These are phyloP conservation scores for Rutpela maculata DNA, from an alignment of 2,888 invertebrate genomes.

Conservation along the genomic window DNA sequence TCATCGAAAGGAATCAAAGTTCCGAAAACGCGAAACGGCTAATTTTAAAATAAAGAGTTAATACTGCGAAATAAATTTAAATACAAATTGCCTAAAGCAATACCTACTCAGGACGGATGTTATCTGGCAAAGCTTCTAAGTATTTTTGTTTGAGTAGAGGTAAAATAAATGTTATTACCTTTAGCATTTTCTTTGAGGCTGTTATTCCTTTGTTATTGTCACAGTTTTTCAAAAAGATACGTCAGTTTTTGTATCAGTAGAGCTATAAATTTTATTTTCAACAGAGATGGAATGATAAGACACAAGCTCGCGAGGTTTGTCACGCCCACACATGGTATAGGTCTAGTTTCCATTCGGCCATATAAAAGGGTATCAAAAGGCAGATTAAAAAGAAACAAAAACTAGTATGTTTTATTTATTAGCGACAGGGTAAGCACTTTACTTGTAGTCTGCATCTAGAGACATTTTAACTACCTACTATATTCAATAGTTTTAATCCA, in stretches of 20 bases:
- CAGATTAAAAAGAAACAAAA: background rate
- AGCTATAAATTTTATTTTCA: constrained; percentile 22
- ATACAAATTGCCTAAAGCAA: background rate
- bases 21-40: no score
- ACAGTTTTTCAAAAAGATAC: constrained; percentile 23
- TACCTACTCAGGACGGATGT: background rate
- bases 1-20: no score
- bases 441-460: background rate
- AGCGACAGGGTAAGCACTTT: background rate
- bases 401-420: background rate
- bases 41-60: background rate
- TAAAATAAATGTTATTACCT: constrained; percentile 14
- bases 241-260: constrained; percentile 14
- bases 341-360: background rate
- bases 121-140: background rate
- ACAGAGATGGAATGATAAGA: constrained; percentile 20
- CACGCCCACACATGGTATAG: background rate
- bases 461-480: no score
- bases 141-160: background rate
- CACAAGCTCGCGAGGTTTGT: constrained; percentile 6
- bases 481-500: no score
- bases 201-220: background rate
- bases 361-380: background rate
- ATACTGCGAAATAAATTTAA: background rate
- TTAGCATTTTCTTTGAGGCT: background rate